These are phyloP conservation scores for Ceyx erithaca DNA, from an alignment of 2,797 vertebrate genomes.

Conservation along the genomic window DNA sequence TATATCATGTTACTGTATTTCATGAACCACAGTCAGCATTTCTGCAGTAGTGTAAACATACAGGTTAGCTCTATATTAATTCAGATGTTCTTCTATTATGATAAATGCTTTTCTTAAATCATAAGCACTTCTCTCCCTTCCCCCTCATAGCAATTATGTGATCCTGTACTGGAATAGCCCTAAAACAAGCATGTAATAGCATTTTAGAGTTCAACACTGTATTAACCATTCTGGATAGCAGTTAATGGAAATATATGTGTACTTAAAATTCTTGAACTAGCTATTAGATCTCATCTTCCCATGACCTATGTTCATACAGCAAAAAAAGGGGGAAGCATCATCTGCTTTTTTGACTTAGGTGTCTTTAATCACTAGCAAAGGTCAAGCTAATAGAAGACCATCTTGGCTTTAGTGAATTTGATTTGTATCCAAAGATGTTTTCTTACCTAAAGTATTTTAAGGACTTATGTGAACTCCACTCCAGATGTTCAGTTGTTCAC, in stretches of 20 bases:
- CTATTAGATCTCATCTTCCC: background rate
- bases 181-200: background rate
- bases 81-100: background rate
- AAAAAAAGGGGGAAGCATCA: background rate
- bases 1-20: background rate
- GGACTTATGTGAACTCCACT: background rate
- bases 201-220: background rate
- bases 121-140: background rate
- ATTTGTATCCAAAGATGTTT: background rate
- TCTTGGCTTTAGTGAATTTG: background rate
- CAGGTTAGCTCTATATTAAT: background rate
- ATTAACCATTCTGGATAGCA: background rate
- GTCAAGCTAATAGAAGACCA: background rate
- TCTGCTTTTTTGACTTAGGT: background rate
- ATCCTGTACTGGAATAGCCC: background rate
- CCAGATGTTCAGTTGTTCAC: slow-evolving; percentile 4
- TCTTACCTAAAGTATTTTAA: slow-evolving; percentile 1
- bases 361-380: slow-evolving; percentile 1
- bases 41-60: background rate
- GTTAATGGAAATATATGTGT: background rate
- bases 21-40: background rate
- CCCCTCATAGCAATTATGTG: background rate
- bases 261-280: background rate
- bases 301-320: background rate
- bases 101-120: background rate